Base-by-base conservation (phyloP, 2,113 vertebrate species). In the Pachycephala philippinensis region DNA sequence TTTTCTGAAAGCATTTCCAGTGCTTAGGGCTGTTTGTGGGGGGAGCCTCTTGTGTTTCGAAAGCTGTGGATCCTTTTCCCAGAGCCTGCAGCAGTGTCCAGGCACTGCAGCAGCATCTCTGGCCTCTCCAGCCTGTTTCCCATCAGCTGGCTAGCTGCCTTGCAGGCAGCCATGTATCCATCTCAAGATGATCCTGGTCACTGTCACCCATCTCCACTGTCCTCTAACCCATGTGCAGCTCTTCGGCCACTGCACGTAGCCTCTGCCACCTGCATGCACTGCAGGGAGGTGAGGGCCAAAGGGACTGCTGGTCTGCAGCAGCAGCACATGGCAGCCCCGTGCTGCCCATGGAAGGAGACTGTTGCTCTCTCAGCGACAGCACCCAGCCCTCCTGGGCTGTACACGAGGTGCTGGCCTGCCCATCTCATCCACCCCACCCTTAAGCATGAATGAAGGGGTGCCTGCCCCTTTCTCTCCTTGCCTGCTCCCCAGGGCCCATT, bases 231-330 rank as follows among this genome's bases (percentile, higher is more conserved):
- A 1, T 7, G 60, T 8, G 7, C 31, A 57, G 47, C 68, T 71
- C 28, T 56, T 37, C 0, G 0, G 23, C 44, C 0, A 0, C 37
- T 68, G 70, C 47, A 45, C 3, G 0, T n/a, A 21, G 31, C 35
- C 42, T 44, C 30, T 16, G 15, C 42, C 8, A 2, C n/a, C 49
- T 11, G 12, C 45, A 37, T 7, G 6, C 26, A 1, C 52, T 82
- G 86, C 59, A 40, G 28, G 3, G 3, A 49, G 54, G 22, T 5
- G 15, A 85, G 83, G 45, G 30, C 37, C 2, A 63, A 20, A 57
- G 87, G 35, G 26, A 23, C 49, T 84, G 1, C 61, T 72, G 3
- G 4, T 44, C 44, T 61, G 77, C 7, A 6, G 9, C 20, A 14
- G 53, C 60, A 50, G 85, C 54, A 30, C 31, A 1, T 12, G 64